A percentile compares a stretch with the other conserved stretches of the same genome.
phyloP scores from a whole-genome alignment of 2,888 invertebrate genomes.

The Pyrocoelia pectoralis region DNA sequence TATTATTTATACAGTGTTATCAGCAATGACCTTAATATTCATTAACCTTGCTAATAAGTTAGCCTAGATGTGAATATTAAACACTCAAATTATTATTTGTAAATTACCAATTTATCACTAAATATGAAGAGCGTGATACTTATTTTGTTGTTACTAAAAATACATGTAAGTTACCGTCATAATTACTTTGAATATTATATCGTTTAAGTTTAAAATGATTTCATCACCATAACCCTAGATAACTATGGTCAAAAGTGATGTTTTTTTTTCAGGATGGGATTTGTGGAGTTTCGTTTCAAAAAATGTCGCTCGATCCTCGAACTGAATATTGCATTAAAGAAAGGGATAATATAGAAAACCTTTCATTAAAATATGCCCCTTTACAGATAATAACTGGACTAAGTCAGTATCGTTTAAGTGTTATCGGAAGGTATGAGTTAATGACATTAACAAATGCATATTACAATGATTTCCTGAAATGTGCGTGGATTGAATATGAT shows the following conservation, averaged over 20 bases:
- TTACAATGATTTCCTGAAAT: conserved; percentile 20
- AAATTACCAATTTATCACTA: not conserved
- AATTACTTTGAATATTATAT: too few relatives aligned
- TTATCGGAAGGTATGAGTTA: conserved; percentile 11
- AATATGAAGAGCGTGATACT: not conserved
- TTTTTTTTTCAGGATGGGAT: not conserved
- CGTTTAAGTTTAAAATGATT: too few relatives aligned
- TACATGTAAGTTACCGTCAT: conserved; percentile 1
- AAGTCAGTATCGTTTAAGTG: conserved; percentile 10
- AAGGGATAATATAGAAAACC: not conserved
- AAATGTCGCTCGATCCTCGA: conserved; percentile 3
- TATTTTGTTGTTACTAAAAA: not conserved
- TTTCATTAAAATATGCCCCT: conserved; percentile 1
- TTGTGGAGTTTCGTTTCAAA: not conserved
- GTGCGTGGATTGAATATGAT: conserved; percentile 22
- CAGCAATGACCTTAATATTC: conserved; percentile 6
- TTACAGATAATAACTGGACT: conserved; percentile 22
- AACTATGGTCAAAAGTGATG: not conserved
- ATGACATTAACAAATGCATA: conserved; percentile 1
- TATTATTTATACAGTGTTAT: too few relatives aligned
- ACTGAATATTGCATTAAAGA: conserved; percentile 4
- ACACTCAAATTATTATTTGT: not conserved
- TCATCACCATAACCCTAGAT: too few relatives aligned
- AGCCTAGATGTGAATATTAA: conserved; percentile 5
- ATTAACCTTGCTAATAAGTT: conserved; percentile 3